These are phyloP conservation scores for Sorex fumeus DNA, from an alignment of 2,113 vertebrate genomes.

Conservation along the genomic window DNA sequence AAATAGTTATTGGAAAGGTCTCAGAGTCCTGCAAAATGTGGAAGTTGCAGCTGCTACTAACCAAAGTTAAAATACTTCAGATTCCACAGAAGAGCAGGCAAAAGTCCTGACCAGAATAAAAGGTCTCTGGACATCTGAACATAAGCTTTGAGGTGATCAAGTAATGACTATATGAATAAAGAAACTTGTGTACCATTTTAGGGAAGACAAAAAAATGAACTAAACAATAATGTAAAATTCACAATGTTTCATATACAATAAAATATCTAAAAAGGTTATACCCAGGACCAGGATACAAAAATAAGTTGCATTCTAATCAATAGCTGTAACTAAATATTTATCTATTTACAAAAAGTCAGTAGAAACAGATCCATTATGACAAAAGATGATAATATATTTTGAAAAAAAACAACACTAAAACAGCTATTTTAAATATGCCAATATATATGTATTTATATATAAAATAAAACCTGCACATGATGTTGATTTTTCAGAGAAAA, in stretches of 20 bases:
- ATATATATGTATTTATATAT: no score
- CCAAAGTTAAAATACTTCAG: background rate
- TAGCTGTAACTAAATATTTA: no score
- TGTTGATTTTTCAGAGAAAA: no score
- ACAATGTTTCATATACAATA: background rate
- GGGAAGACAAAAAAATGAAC: background rate
- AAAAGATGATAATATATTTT: background rate
- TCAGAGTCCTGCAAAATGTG: background rate
- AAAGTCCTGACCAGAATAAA: no score
- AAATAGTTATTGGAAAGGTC: background rate
- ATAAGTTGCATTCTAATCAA: no score
- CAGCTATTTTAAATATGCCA: background rate
- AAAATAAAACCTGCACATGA: no score
- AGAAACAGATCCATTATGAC: background rate
- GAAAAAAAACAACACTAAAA: background rate
- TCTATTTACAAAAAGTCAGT: background rate
- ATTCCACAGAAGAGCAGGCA: background rate
- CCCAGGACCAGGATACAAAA: background rate
- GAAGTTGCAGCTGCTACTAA: background rate
- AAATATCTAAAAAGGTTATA: background rate
- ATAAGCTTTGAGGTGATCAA: background rate
- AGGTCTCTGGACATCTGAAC: background rate
- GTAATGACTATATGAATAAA: background rate
- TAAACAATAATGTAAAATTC: background rate
- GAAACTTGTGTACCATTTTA: background rate